Base-by-base conservation (phyloP, 2,888 invertebrate genomes). In the Andricus quercusramuli region DNA sequence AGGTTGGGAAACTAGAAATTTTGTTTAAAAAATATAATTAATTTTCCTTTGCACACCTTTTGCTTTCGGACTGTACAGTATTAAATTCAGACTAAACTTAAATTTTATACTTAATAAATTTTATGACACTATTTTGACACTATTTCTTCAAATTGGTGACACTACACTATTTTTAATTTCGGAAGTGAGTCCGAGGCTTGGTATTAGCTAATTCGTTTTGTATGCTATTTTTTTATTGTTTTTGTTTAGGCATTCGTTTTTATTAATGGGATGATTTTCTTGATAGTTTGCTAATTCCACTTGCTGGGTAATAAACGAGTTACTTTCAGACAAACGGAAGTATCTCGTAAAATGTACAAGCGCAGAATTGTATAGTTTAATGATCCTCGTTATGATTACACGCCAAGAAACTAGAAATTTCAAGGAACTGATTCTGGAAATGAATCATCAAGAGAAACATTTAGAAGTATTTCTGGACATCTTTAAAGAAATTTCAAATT, bases 301-400 rank as follows among this genome's bases (percentile, higher is more conserved):
- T 56, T 56, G 51, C 51, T 32, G 20, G 32, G 70, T 29, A 74
- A 56, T 74, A 74, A 74, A 74, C n/a, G 51, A 25, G 70, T 47
- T 51, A 56, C 20, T 47, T 51, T 74, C n/a, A 56, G n/a, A 74
- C n/a, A 74, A 74, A 74, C 70, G 70, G 70, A 74, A 74, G 56
- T 56, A 29, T 70, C 70, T 70, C 70, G 32, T 74, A 74, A 74
- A 74, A 25, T 74, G 17, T 74, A 32, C 29, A 25, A 74, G 29
- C 32, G 4, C 20, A 74, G 51, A 56, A 25, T 74, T 74, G 32
- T 47, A 8, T 74, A 74, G 51, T 74, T 20, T 74, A 25, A 22
- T 74, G 29, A 74, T 56, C 32, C 47, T 51, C 17, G 51, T 74
- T 74, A 68, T 68, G 37, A 62, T 66, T 66, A 44, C 41, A 68